Conservation (phyloP, 2,888 invertebrate genomes). For the Oscheius sp. region DNA sequence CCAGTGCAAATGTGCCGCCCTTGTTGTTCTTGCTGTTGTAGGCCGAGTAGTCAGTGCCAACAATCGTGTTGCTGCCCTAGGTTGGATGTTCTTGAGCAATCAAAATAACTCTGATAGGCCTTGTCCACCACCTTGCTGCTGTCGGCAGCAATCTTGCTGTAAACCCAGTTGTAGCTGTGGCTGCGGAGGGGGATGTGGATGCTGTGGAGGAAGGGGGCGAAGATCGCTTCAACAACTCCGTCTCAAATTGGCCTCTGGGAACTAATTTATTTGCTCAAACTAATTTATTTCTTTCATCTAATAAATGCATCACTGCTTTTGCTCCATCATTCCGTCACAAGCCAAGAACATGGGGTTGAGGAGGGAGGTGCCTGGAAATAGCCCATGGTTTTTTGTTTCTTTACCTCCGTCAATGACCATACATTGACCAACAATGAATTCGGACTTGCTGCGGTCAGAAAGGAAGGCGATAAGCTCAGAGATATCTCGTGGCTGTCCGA, state of each 20-base stretch:
- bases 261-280: neutral
- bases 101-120: neutral
- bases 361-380: conserved; percentile 37
- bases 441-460: conserved; percentile 35
- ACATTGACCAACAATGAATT: conserved; percentile 40
- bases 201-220: no score
- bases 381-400: no score
- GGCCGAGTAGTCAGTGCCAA: no score
- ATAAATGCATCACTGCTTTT: neutral
- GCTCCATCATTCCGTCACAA: neutral
- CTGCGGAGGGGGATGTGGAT: no score
- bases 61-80: neutral
- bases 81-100: neutral
- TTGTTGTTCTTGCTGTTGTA: no score
- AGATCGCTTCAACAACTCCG: no score
- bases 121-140: neutral
- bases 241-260: neutral
- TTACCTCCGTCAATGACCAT: conserved; percentile 40
- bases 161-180: neutral
- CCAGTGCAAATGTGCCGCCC: neutral
- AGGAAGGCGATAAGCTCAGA: conserved; percentile 37
- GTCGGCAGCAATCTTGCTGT: neutral
- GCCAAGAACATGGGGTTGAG: conserved; percentile 16
- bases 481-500: conserved; percentile 33
- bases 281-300: neutral